Conservation (phyloP, 2,797 vertebrate species). For the Micrastur ruficollis region DNA sequence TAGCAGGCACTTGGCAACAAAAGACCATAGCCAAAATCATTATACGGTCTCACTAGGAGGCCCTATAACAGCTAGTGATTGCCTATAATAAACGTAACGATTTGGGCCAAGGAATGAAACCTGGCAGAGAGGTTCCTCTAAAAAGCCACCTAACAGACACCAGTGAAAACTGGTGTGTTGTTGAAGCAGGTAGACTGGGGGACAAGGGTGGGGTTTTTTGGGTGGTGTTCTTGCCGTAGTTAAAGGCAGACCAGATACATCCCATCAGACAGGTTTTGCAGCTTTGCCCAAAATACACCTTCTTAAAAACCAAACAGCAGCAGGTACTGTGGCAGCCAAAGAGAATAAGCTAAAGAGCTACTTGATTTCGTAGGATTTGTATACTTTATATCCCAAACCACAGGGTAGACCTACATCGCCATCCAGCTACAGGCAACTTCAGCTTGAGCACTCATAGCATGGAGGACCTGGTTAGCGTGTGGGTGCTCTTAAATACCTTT, state of each 20-base stretch:
- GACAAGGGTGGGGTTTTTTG: neutral
- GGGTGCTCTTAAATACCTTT: neutral
- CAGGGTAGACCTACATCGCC: neutral
- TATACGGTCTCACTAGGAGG: neutral
- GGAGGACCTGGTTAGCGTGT: neutral
- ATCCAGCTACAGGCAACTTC: neutral
- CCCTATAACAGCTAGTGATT: neutral
- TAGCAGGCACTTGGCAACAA: neutral
- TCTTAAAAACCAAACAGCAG: neutral
- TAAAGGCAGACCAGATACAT: neutral
- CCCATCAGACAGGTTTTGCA: neutral
- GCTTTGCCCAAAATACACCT: neutral
- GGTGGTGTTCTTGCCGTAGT: neutral
- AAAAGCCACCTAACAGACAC: neutral
- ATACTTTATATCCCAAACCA: neutral
- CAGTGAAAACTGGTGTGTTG: neutral
- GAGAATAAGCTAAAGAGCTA: neutral
- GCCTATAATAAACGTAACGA: neutral
- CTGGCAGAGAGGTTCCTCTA: neutral
- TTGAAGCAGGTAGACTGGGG: accelerated
- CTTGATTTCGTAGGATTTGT: neutral
- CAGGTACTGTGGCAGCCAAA: neutral
- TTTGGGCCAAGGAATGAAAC: neutral
- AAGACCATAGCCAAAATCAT: neutral
- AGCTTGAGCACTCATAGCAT: neutral